A percentile compares a stretch with the other conserved stretches of the same genome.
Conservation (phyloP, 1,140 invertebrate genomes). For the Dendrolimus kikuchii region DNA sequence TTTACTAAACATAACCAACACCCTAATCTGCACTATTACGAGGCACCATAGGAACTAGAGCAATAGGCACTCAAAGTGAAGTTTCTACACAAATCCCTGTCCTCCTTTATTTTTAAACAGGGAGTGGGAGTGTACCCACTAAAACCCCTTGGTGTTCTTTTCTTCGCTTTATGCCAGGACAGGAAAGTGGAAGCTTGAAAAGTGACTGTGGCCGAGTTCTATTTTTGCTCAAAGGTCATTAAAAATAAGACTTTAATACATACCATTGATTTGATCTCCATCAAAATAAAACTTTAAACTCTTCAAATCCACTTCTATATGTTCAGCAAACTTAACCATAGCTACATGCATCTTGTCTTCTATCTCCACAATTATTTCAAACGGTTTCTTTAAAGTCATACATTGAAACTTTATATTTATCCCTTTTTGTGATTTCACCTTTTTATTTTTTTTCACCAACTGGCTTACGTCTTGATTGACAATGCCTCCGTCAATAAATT, state of each 20-base stretch:
- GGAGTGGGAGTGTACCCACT: too few species aligned
- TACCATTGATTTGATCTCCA: constrained; percentile 48
- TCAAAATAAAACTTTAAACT: constrained; percentile 54
- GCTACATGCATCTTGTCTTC: constrained; percentile 31
- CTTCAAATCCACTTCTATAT: constrained; percentile 33
- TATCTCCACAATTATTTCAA: constrained; percentile 18
- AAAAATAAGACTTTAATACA: constrained; percentile 7
- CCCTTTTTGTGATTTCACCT: constrained; percentile 11
- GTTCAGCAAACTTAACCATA: constrained; percentile 48
- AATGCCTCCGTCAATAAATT: constrained; percentile 56
- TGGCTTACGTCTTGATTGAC: constrained; percentile 18
- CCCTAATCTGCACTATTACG: too few species aligned
- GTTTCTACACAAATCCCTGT: too few species aligned
- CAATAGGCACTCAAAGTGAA: too few species aligned
- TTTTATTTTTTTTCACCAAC: background rate
- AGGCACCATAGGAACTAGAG: too few species aligned
- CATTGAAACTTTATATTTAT: constrained; percentile 49
- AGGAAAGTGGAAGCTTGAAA: too few species aligned
- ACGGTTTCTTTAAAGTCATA: constrained; percentile 41
- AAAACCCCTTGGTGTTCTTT: too few species aligned
- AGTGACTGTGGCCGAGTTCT: too few species aligned
- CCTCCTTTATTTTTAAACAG: too few species aligned
- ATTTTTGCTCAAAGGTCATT: background rate
- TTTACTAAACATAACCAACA: too few species aligned
- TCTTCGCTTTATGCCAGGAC: too few species aligned